Evolutionary conservation across 2,888 invertebrate genomes (phyloP), one percentile per base, ranked within the genome.

Genomic region (Drosophila anceps): DNA sequence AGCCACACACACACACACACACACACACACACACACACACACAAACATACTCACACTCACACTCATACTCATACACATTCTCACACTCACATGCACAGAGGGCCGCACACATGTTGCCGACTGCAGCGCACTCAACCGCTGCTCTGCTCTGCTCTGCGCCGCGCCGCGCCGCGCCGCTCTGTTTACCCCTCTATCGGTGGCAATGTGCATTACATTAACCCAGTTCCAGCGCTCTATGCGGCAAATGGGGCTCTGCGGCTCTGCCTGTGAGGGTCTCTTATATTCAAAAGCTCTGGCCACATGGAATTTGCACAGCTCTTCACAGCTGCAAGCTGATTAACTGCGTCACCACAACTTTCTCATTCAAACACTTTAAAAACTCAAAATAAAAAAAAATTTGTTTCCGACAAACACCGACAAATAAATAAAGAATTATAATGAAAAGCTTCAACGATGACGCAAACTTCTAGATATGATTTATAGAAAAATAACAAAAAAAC

Each of bases 131-230:
- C 76, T 66, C 54, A 50, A 44, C 46, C 57, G 12, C 66, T 18
- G 15, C 48, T 37, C 65, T 54, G 24, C 43, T 44, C 54, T 37
- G 53, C 43, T 44, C 54, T 37, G 53, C 57, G 12, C 66, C 15
- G 15, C 48, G 31, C 65, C 50, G 24, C 43, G 41, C 54, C 27
- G 53, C 24, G 1, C 12, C 15, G 53, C 10, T 44, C 27, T 55
- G 44, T 20, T 55, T 20, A 43, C 41, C 59, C 58, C 33, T 29
- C 37, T 60, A 20, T 31, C 12, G 35, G n/a, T 61, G 39, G 53
- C 85, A 74, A 76, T 78, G 73, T 84, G 86, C 88, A 88, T 84
- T 84, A 88, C 84, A 84, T 84, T 84, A 84, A 84, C 84, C 84
- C 88, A 84, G 79, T 79, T 79, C 67, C 69, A 79, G 78, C 82